These are phyloP conservation scores for Leucophenga maculata DNA, from an alignment of 2,888 invertebrate species.

Conservation along the genomic window DNA sequence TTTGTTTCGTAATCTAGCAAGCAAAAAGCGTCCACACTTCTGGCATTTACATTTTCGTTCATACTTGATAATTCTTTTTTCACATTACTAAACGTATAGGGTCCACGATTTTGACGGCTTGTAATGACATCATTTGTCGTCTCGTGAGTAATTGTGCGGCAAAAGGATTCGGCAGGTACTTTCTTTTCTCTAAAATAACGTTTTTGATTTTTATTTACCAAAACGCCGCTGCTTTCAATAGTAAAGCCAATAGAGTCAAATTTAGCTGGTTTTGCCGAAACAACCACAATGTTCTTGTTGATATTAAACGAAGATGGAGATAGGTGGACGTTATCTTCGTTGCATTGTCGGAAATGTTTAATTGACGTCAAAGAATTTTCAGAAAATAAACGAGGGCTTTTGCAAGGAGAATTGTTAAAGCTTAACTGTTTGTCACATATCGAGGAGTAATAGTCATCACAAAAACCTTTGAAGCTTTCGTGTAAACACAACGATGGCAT, in stretches of 20 bases:
- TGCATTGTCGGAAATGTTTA: conserved; percentile 26
- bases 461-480: conserved; percentile 15
- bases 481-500: conserved; percentile 4
- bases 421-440: conserved; percentile 68
- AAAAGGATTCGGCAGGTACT: too few relatives aligned
- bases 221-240: conserved; percentile 32
- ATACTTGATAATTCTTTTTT: too few relatives aligned
- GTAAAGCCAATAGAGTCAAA: conserved; percentile 64
- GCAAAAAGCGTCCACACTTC: too few relatives aligned
- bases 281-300: conserved; percentile 46
- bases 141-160: too few relatives aligned
- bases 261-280: conserved; percentile 63
- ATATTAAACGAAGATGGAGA: conserved; percentile 7
- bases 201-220: too few relatives aligned
- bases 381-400: conserved; percentile 59
- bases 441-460: conserved; percentile 61
- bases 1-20: too few relatives aligned
- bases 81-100: too few relatives aligned
- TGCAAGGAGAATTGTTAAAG: conserved; percentile 65
- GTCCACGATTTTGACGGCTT: too few relatives aligned
- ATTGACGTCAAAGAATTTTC: conserved; percentile 32
- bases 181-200: too few relatives aligned
- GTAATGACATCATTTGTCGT: too few relatives aligned
- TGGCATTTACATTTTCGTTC: too few relatives aligned
- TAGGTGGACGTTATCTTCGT: conserved; percentile 9